Evolutionary conservation across 2,888 invertebrate species (phyloP).

Genomic region (Prostheceraeus crozeri): DNA sequence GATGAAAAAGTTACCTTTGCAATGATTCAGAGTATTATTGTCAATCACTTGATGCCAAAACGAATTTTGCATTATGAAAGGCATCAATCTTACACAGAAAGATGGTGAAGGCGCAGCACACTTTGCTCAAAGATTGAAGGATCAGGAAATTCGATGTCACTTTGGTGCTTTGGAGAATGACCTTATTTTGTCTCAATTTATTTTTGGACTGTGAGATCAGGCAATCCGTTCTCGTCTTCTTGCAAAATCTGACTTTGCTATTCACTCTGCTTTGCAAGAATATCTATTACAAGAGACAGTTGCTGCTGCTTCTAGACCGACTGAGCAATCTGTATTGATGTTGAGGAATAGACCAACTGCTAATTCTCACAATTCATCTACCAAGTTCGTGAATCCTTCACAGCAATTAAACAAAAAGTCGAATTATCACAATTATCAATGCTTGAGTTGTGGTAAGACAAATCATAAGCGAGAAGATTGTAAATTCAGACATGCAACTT

Average conservation of each 20-base stretch:
- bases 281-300: background rate
- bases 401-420: too few species aligned
- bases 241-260: background rate
- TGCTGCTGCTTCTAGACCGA: too few species aligned
- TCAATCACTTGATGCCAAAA: conserved; percentile 15
- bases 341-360: too few species aligned
- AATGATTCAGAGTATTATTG: background rate
- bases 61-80: conserved; percentile 8
- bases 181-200: conserved; percentile 11
- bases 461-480: too few species aligned
- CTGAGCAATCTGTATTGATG: too few species aligned
- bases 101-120: background rate
- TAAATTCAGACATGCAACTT: too few species aligned
- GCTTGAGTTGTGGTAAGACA: too few species aligned
- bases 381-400: too few species aligned
- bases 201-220: conserved; percentile 10
- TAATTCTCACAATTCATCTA: too few species aligned
- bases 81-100: conserved; percentile 4
- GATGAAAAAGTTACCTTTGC: conserved; percentile 13
- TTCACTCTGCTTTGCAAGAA: background rate
- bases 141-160: background rate
- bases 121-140: background rate
- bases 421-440: too few species aligned
- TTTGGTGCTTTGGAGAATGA: background rate
- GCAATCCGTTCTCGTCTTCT: background rate